A percentile compares a stretch with the other conserved stretches of the same genome.
phyloP scores from a whole-genome alignment of 2,797 vertebrate species.

The Hippoglossus hippoglossus region DNA sequence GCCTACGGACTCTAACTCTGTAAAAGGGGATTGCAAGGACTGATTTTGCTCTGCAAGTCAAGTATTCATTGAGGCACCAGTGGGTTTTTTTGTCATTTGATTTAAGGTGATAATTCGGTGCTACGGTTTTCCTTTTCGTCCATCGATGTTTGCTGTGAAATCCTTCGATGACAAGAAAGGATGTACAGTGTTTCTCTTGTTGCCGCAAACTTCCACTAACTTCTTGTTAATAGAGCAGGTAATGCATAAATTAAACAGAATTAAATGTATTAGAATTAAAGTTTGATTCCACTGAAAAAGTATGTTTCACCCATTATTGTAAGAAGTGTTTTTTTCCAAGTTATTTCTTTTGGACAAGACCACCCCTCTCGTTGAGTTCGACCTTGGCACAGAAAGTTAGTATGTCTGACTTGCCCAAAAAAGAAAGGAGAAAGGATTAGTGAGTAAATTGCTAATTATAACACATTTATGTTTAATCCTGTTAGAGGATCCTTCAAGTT shows the following conservation, averaged over 20 bases:
- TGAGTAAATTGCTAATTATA: not conserved
- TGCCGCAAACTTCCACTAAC: conserved; percentile 33
- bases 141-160: conserved; percentile 22
- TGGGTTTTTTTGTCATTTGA: conserved; percentile 22
- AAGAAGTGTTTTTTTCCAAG: too few species aligned
- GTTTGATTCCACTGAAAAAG: conserved; percentile 33
- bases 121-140: conserved; percentile 23
- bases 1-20: conserved; percentile 34
- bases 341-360: conserved; percentile 25
- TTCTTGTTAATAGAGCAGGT: conserved; percentile 57
- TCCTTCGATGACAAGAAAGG: conserved; percentile 12
- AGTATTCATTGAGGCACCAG: conserved; percentile 20
- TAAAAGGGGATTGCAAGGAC: conserved; percentile 25
- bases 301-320: too few species aligned
- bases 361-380: not conserved
- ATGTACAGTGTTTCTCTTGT: conserved; percentile 17
- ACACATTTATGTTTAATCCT: conserved; percentile 31
- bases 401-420: not conserved
- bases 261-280: conserved; percentile 57
- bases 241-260: conserved; percentile 56
- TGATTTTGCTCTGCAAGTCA: conserved; percentile 23
- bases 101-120: conserved; percentile 19
- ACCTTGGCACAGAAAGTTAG: conserved; percentile 23
- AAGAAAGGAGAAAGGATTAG: not conserved
- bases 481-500: conserved; percentile 44